Evolutionary conservation across 2,113 vertebrate genomes (phyloP), one percentile per base, ranked within the genome.

Genomic region (Anthoscopus minutus): DNA sequence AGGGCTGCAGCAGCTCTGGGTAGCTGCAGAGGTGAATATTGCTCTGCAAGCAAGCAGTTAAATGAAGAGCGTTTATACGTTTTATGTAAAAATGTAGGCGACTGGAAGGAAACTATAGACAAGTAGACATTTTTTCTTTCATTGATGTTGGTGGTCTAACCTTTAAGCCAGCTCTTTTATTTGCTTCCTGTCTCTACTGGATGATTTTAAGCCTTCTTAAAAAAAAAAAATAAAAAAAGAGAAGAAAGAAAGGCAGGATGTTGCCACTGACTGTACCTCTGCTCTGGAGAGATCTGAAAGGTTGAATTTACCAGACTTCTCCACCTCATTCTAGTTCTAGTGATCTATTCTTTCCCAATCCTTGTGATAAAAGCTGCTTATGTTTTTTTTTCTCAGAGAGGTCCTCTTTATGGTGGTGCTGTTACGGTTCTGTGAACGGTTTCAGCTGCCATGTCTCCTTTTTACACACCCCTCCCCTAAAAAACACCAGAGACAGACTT

Each of bases 121-220:
- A 92, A 87, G 88, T 65, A 92, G 92, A 77, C 67, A 72, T 93
- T 51, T 95, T 92, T 96, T 91, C 88, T 95, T 96, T 93, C 74
- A 66, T 71, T 95, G 88, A 94, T 92, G 95, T 91, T 94, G 91
- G 92, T 57, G 89, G 94, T 93, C 94, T 94, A 94, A 96, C 15
- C 95, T 97, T 95, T 88, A 93, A 97, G 89, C 56, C 81, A 91
- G 79, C 62, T 92, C 66, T 96, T 85, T 93, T 62, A 90, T 96
- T 94, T 83, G 42, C 62, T 97, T 97, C 94, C 95, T 97, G 38
- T 92, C 65, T 86, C n/a, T 94, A 74, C 54, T 24, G 33, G 57
- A 61, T 84, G 79, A 82, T 88, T 92, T 95, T 72, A 92, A 96
- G 62, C 74, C 69, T 48, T 25, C 54, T 62, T 66, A 8, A 70